phyloP scores from a whole-genome alignment of 2,888 invertebrate species.

The Brenthis hecate region DNA sequence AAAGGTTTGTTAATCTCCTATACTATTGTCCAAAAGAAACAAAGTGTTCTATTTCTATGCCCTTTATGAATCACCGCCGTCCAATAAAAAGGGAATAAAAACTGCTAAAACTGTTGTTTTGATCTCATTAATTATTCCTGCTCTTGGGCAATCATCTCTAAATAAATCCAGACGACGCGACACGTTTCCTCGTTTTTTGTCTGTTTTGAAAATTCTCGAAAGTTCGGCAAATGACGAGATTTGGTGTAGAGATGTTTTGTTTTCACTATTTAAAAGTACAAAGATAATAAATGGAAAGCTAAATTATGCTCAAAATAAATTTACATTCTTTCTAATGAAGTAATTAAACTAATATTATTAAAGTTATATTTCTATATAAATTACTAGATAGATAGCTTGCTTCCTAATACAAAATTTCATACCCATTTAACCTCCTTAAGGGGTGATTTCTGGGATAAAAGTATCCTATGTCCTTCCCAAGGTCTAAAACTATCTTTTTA shows the following conservation, averaged over 20 bases:
- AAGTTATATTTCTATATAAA: too few species aligned
- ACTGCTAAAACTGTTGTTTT: conserved; percentile 37
- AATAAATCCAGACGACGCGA: conserved; percentile 44
- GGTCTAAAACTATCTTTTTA: too few species aligned
- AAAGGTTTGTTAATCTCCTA: conserved; percentile 11
- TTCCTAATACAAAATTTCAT: too few species aligned
- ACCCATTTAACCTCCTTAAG: too few species aligned
- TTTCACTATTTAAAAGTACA: too few species aligned
- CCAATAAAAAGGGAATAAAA: conserved; percentile 32
- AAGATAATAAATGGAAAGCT: too few species aligned
- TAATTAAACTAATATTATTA: too few species aligned
- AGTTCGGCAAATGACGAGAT: conserved; percentile 24
- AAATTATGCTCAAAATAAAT: too few species aligned
- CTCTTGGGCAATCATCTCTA: conserved; percentile 44
- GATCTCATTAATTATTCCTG: conserved; percentile 45
- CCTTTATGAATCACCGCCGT: conserved; percentile 40
- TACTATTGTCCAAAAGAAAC: conserved; percentile 13
- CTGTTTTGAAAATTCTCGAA: conserved; percentile 36
- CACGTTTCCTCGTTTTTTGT: conserved; percentile 41
- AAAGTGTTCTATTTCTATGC: conserved; percentile 33
- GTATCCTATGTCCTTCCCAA: too few species aligned
- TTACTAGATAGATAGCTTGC: too few species aligned
- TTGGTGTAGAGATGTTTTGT: not conserved
- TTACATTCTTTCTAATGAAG: too few species aligned
- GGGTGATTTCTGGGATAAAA: too few species aligned